Evolutionary conservation across 1,140 invertebrate species (phyloP).

Genomic region (Drosophila kanapiae): DNA sequence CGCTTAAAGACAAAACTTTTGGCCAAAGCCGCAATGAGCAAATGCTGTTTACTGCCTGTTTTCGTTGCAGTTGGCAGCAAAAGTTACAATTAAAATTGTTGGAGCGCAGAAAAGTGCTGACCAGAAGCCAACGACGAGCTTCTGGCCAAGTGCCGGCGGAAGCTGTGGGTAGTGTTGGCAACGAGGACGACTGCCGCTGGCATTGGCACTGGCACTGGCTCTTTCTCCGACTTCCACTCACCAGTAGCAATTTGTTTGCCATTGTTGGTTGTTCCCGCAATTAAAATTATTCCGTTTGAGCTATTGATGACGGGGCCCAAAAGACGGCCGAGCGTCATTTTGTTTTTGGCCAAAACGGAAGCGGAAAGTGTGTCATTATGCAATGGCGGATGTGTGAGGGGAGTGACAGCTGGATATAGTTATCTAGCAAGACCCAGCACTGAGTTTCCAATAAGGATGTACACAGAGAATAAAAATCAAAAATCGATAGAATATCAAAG

Average conservation of each 20-base stretch:
- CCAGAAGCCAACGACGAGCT: conserved; percentile 46
- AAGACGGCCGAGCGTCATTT: conserved; percentile 49
- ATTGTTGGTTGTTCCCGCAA: conserved; percentile 69
- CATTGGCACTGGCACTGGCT: not conserved
- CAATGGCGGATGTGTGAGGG: conserved; percentile 21
- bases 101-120: conserved; percentile 88
- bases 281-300: conserved; percentile 76
- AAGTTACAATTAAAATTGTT: conserved; percentile 88
- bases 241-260: conserved; percentile 85
- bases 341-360: conserved; percentile 62
- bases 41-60: conserved; percentile 88
- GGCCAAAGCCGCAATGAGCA: conserved; percentile 47
- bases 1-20: conserved; percentile 15
- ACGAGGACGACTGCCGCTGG: not conserved
- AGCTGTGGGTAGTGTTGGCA: conserved; percentile 90
- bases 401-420: conserved; percentile 62
- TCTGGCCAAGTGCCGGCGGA: conserved; percentile 87
- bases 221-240: not conserved
- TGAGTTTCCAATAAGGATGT: not conserved
- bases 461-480: not conserved
- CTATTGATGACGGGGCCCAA: conserved; percentile 47
- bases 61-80: conserved; percentile 91
- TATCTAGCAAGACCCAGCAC: conserved; percentile 51
- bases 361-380: conserved; percentile 80
- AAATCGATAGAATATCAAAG: no score